Evolutionary conservation across 2,113 vertebrate species (phyloP).

Genomic region (Carlito syrichta): DNA sequence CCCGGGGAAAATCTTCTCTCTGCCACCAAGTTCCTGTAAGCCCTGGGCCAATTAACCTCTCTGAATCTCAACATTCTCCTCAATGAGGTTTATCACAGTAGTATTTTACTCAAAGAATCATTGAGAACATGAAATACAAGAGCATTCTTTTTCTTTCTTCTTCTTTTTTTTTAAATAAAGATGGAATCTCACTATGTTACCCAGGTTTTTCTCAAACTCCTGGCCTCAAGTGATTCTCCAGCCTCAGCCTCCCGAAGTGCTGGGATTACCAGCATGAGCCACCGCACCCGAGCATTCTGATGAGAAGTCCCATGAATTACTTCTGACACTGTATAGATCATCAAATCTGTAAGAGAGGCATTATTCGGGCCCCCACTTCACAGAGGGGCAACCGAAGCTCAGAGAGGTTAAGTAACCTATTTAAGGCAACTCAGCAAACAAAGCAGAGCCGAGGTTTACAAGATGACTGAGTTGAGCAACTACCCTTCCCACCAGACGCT

Average conservation of each 20-base stretch:
- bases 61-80: neutral
- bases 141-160: no score
- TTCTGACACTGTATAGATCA: neutral
- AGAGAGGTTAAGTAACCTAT: neutral
- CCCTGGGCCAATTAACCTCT: neutral
- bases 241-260: no score
- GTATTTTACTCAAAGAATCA: neutral
- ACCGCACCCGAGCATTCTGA: no score
- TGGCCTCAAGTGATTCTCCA: no score
- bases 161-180: no score
- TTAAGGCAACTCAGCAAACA: neutral
- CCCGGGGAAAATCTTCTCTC: neutral
- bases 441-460: neutral
- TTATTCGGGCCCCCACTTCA: accelerated
- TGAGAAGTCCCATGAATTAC: accelerated
- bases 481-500: neutral
- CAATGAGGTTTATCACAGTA: neutral
- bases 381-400: neutral
- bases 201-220: no score
- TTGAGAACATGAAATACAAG: accelerated
- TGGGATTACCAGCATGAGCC: no score
- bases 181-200: no score
- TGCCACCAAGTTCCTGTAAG: neutral
- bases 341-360: no score
- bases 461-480: neutral